Percentiles rank a stretch among this genome's conserved stretches.
Conservation (phyloP, 2,888 invertebrate species). For the Drosophila recens region DNA sequence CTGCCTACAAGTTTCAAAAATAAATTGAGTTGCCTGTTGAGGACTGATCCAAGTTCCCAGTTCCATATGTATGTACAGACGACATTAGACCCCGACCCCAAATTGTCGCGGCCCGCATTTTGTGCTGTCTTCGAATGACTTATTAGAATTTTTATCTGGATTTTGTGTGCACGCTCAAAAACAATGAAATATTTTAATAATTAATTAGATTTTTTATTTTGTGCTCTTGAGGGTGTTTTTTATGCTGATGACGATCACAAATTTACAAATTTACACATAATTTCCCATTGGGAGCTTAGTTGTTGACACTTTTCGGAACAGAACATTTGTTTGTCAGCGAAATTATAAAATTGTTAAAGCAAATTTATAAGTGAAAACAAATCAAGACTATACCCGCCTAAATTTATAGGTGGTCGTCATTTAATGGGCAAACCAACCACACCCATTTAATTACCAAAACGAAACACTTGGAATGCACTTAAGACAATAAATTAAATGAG, state of each 20-base stretch:
- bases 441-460: conserved; percentile 76
- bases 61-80: conserved; percentile 3
- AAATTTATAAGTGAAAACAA: conserved; percentile 66
- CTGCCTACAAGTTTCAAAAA: conserved; percentile 60
- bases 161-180: conserved; percentile 51
- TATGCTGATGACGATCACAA: conserved; percentile 59
- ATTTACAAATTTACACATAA: conserved; percentile 69
- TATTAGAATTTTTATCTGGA: conserved; percentile 69
- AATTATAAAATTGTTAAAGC: conserved; percentile 35
- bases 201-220: conserved; percentile 63
- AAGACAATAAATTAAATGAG: conserved; percentile 73
- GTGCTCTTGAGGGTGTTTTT: conserved; percentile 37
- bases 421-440: conserved; percentile 65
- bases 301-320: conserved; percentile 61
- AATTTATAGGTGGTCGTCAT: conserved; percentile 51
- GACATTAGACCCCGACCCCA: not conserved
- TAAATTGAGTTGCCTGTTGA: conserved; percentile 61
- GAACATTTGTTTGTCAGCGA: conserved; percentile 12
- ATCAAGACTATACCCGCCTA: conserved; percentile 68
- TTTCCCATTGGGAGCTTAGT: conserved; percentile 45
- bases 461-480: conserved; percentile 67
- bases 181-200: conserved; percentile 77
- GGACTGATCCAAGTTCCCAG: not conserved
- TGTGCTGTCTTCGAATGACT: conserved; percentile 62
- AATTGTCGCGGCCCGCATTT: conserved; percentile 50